phyloP scores from a whole-genome alignment of 2,797 vertebrate species.

The Phalanger gymnotis region DNA sequence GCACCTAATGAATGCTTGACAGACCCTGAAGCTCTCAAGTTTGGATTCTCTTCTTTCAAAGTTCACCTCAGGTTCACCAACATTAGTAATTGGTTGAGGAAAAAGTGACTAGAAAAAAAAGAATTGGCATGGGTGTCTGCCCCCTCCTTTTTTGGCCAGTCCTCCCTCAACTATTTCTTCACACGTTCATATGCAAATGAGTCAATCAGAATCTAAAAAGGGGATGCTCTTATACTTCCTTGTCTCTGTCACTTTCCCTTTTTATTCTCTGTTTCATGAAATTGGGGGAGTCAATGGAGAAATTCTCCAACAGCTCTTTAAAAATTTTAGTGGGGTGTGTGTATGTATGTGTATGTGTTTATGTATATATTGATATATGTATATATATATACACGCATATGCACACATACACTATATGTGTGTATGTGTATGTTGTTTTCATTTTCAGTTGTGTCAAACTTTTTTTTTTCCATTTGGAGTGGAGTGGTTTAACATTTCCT shows the following conservation, averaged over 20 bases:
- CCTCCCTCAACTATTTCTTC: neutral
- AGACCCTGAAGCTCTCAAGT: neutral
- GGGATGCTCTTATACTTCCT: neutral
- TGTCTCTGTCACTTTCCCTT: neutral
- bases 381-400: too few species aligned
- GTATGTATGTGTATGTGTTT: too few species aligned
- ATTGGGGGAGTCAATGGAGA: neutral
- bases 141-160: neutral
- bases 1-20: neutral
- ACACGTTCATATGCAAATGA: neutral
- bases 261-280: neutral
- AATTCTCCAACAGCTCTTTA: neutral
- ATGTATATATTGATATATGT: neutral
- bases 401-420: too few species aligned
- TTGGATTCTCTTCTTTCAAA: neutral
- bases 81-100: neutral
- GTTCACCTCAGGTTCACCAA: neutral
- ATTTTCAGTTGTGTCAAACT: neutral
- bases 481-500: neutral
- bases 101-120: neutral
- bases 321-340: neutral
- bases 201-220: neutral
- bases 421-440: too few species aligned
- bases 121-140: too few species aligned
- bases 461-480: neutral